Evolutionary conservation across 2,797 vertebrate genomes (phyloP).

Genomic region (Cyprinella venusta): DNA sequence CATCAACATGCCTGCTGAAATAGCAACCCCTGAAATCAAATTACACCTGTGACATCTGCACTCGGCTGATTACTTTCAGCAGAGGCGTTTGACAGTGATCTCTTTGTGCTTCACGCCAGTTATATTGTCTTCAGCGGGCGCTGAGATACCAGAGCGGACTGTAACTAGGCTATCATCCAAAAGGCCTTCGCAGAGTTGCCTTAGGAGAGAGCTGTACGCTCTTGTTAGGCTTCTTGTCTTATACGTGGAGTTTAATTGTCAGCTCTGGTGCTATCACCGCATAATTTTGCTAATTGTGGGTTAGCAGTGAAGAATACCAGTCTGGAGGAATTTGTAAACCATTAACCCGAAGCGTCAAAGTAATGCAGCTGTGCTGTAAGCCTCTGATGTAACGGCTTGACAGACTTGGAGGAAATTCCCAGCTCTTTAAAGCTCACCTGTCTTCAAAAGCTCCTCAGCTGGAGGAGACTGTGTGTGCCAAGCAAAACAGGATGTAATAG

Average conservation of each 20-base stretch:
- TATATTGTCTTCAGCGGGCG: slow-evolving; percentile 63
- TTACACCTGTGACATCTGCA: slow-evolving; percentile 28
- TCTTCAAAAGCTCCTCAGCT: slow-evolving; percentile 74
- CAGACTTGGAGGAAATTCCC: slow-evolving; percentile 55
- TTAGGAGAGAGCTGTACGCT: slow-evolving; percentile 43
- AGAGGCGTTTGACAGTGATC: slow-evolving; percentile 55
- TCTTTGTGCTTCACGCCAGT: slow-evolving; percentile 60
- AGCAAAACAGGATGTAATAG: slow-evolving; percentile 73
- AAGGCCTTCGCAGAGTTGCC: slow-evolving; percentile 50
- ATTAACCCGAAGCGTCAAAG: slow-evolving; percentile 60
- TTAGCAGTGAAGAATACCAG: slow-evolving; percentile 59
- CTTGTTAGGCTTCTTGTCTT: slow-evolving; percentile 56
- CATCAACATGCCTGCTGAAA: slow-evolving; percentile 47
- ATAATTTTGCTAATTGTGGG: slow-evolving; percentile 70
- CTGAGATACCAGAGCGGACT: slow-evolving; percentile 57
- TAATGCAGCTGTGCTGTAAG: slow-evolving; percentile 57
- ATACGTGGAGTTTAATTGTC: slow-evolving; percentile 70
- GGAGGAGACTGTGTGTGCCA: slow-evolving; percentile 72
- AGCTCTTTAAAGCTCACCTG: slow-evolving; percentile 71
- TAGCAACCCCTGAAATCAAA: slow-evolving; percentile 53
- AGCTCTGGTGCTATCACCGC: slow-evolving; percentile 57
- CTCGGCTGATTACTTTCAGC: slow-evolving; percentile 23
- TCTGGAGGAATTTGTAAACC: slow-evolving; percentile 72
- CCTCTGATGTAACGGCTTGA: slow-evolving; percentile 56
- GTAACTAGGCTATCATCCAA: slow-evolving; percentile 63